Evolutionary conservation across 1,140 invertebrate genomes (phyloP), one percentile per base, ranked within the genome.

Genomic region (Carcinoscorpius rotundicauda): DNA sequence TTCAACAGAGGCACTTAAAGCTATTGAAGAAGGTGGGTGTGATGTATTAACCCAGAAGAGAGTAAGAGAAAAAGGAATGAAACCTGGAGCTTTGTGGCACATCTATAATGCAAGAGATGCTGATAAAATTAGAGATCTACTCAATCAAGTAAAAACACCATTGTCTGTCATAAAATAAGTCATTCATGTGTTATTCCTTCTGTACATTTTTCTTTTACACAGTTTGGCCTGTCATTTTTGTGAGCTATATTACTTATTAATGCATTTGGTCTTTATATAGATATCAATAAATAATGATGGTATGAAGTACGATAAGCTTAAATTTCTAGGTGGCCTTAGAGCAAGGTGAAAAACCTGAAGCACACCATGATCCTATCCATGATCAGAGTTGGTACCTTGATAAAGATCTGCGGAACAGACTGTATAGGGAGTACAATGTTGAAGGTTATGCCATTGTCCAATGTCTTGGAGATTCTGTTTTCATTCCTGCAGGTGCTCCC

Each of bases 371-470:
- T 81, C 92, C 95, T 0, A 97, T 98, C 70, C 95, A 98, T 76
- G 94, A 98, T 79, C 96, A 98, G 76, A 93, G 87, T 71, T 96
- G 91, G 82, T 98, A 98, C 79, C 79, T 98, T 67, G 93, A 97
- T 76, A 85, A 86, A 57, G 82, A 85, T 51, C 78, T 98, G 62
- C 81, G 94, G n/a, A 86, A 91, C 58, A 82, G 93, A 50, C 81
- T 98, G 6, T 89, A 91, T 73, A 85, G 87, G 69, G 93, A 98
- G 77, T 97, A 97, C 75, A 86, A 88, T 51, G 94, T 98, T 4
- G 87, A 93, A 78, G 92, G 93, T 60, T 97, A 96, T 78, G 87
- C 93, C 4, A 93, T 98, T 70, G 86, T 95, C 11, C 96, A 99
- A 79, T 97, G 93, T 76, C 78, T 91, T 52, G 95, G 96, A 4